Base-by-base conservation (phyloP, 2,888 invertebrate genomes). In the Latrodectus elegans region DNA sequence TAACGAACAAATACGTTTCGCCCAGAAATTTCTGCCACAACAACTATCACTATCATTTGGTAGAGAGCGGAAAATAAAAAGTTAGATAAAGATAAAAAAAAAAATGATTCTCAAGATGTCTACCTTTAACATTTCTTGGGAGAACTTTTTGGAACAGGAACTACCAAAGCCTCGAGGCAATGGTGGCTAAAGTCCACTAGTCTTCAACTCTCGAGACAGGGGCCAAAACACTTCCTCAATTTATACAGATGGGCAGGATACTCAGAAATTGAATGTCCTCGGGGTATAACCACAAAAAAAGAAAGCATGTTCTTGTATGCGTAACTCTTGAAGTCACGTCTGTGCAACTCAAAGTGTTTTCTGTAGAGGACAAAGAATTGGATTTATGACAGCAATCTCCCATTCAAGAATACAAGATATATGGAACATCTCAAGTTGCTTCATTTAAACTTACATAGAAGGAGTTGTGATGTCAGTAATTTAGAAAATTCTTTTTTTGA, bases 221-320 rank as follows among this genome's bases (percentile, higher is more conserved):
- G 82, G 75, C 68, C 74, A 82, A 82, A 82, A 82, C 82, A 82
- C 82, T 82, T 82, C 75, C 82, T 75, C 82, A 82, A 82, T 82
- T 82, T 82, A 74, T 68, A 73, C 53, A 82, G 75, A 75, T 82
- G 75, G 82, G 70, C 49, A 55, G 70, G 75, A 82, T 75, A 60
- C 82, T 74, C 49, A 75, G 17, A 74, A 82, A 82, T 75, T 75
- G 82, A 82, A 82, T 55, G 72, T 49, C 82, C 75, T 12, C 9
- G 26, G 60, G 82, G 75, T 60, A 82, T 55, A 60, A 75, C 70
- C 82, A 68, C 74, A 68, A 53, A 10, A 49, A 70, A 11, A 49
- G 22, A 65, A 74, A 65, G 60, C 60, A 60, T 38, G 38, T 38
- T 38, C 38, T 38, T 38, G 38, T 38, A 38, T 38, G 38, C 38